A percentile compares a stretch with the other conserved stretches of the same genome.
phyloP scores from a whole-genome alignment of 2,113 vertebrate genomes.

The Hucho hucho region DNA sequence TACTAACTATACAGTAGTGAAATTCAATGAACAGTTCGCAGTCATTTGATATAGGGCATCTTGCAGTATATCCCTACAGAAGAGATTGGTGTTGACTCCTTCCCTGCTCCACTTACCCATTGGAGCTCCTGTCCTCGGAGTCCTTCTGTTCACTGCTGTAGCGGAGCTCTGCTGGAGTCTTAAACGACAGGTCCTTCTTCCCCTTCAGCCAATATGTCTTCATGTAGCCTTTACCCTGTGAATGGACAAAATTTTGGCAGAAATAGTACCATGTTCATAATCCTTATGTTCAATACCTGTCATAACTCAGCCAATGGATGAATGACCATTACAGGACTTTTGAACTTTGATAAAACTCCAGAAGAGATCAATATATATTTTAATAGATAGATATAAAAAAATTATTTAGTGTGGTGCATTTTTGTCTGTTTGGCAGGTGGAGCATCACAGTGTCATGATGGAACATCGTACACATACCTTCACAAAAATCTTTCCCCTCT shows the following conservation, averaged over 20 bases:
- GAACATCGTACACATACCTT: slow-evolving; percentile 52
- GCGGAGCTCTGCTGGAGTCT: slow-evolving; percentile 67
- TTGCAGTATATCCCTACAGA: too few species aligned
- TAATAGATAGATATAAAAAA: too few species aligned
- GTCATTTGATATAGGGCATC: too few species aligned
- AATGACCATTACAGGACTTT: too few species aligned
- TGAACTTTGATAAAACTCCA: neutral
- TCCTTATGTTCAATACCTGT: neutral
- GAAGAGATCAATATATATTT: neutral
- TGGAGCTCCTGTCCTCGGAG: slow-evolving; percentile 69
- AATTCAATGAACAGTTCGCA: too few species aligned
- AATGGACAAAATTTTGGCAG: neutral
- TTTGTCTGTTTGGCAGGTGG: neutral
- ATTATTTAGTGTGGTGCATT: neutral
- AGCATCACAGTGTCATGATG: too few species aligned
- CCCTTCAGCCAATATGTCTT: slow-evolving; percentile 79
- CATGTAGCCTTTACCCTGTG: slow-evolving; percentile 75
- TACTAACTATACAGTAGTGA: too few species aligned
- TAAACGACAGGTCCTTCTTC: slow-evolving; percentile 72
- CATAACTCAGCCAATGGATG: too few species aligned
- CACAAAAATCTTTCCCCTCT: slow-evolving; percentile 75
- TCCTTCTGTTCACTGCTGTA: slow-evolving; percentile 71
- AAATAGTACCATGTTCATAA: neutral
- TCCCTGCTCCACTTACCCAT: slow-evolving; percentile 53
- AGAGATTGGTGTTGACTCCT: neutral